These are phyloP conservation scores for Diplolepis rosae DNA, from an alignment of 2,888 invertebrate genomes.

Conservation along the genomic window DNA sequence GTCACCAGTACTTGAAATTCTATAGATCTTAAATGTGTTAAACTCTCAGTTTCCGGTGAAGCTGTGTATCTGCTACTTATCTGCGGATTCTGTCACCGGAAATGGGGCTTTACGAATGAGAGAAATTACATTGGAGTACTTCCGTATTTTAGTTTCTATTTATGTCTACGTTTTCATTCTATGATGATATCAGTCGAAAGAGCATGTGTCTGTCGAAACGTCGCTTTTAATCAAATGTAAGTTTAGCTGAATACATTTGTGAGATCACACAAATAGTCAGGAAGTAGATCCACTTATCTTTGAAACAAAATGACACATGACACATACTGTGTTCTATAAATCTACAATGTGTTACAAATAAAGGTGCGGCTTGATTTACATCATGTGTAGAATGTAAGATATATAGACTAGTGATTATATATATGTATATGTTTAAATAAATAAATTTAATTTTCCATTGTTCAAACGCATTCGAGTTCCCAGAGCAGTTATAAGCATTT, in stretches of 20 bases:
- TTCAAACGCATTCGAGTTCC: no score
- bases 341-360: background rate
- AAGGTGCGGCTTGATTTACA: background rate
- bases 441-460: no score
- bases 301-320: background rate
- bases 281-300: slow-evolving; percentile 14
- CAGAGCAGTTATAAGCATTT: no score
- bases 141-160: slow-evolving; percentile 28
- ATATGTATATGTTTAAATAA: no score
- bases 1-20: background rate
- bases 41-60: slow-evolving; percentile 11
- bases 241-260: background rate
- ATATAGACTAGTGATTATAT: no score
- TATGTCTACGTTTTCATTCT: slow-evolving; percentile 20
- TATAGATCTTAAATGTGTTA: background rate
- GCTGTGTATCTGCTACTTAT: background rate
- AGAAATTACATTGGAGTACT: slow-evolving; percentile 13
- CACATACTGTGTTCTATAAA: slow-evolving; percentile 14
- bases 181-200: slow-evolving; percentile 20
- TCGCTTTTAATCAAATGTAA: slow-evolving; percentile 15
- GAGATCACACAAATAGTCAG: slow-evolving; percentile 5
- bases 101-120: slow-evolving; percentile 13
- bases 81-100: background rate
- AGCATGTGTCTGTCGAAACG: background rate
- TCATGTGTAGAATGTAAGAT: no score